Conservation (phyloP, 2,797 vertebrate species). For the Gymnothorax reevesii region DNA sequence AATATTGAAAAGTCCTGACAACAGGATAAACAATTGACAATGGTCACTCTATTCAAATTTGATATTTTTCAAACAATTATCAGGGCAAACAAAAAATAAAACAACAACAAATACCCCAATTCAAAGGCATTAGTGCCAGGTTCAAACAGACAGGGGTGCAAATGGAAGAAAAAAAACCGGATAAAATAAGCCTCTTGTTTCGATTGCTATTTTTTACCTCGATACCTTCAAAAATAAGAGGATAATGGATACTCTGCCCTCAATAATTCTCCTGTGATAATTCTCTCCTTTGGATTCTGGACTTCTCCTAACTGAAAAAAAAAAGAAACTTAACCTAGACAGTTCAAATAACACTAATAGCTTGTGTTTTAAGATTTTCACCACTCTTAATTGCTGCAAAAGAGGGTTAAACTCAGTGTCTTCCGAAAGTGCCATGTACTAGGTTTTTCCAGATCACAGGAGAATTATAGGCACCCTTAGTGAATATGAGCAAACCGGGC, state of each 20-base stretch:
- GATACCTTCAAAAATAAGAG: slow-evolving; percentile 67
- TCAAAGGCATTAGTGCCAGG: slow-evolving; percentile 91
- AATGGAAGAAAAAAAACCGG: slow-evolving; percentile 37
- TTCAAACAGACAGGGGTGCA: slow-evolving; percentile 72
- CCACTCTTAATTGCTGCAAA: too few species aligned
- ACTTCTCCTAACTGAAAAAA: too few species aligned
- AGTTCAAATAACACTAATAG: too few species aligned
- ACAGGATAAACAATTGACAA: slow-evolving; percentile 99
- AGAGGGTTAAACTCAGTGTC: too few species aligned
- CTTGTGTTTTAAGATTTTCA: too few species aligned
- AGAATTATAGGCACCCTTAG: too few species aligned
- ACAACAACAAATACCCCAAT: slow-evolving; percentile 89
- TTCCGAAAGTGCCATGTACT: too few species aligned
- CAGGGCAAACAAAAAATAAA: slow-evolving; percentile 52
- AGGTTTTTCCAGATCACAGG: too few species aligned
- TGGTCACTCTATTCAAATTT: slow-evolving; percentile 99
- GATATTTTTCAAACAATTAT: slow-evolving; percentile 99
- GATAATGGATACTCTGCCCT: slow-evolving; percentile 61
- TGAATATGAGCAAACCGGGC: too few species aligned
- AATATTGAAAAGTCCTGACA: slow-evolving; percentile 98
- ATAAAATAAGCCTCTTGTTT: slow-evolving; percentile 71
- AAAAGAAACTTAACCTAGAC: too few species aligned
- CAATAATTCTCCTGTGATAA: too few species aligned
- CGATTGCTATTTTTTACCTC: slow-evolving; percentile 62
- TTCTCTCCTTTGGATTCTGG: too few species aligned